phyloP scores from a whole-genome alignment of 2,888 invertebrate genomes.

The Leptopilina drosophilae region DNA sequence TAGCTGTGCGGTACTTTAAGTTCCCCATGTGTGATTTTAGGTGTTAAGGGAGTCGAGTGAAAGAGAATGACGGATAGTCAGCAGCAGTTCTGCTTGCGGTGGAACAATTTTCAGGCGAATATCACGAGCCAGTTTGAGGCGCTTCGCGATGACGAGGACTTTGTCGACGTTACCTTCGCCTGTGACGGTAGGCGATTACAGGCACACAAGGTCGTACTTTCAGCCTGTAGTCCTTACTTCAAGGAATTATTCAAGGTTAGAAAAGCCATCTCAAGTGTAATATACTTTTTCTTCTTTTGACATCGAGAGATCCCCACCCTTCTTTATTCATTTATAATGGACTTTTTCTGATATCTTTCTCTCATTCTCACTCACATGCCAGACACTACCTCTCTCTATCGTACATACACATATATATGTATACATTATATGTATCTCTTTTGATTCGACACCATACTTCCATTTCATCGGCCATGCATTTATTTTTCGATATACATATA shows the following conservation, averaged over 20 bases:
- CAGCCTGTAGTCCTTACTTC: slow-evolving; percentile 92
- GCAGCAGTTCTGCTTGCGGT: slow-evolving; percentile 93
- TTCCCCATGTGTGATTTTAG: slow-evolving; percentile 68
- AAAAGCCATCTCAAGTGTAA: slow-evolving; percentile 62
- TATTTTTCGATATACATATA: slow-evolving; percentile 49
- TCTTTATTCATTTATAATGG: slow-evolving; percentile 37
- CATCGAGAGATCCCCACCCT: slow-evolving; percentile 29
- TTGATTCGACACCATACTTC: slow-evolving; percentile 39
- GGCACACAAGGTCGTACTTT: slow-evolving; percentile 91
- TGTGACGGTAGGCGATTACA: slow-evolving; percentile 90
- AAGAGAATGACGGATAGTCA: slow-evolving; percentile 79
- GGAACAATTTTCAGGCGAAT: slow-evolving; percentile 94
- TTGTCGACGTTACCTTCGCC: slow-evolving; percentile 92
- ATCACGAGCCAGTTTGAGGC: slow-evolving; percentile 92
- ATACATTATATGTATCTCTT: slow-evolving; percentile 43
- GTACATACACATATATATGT: background rate
- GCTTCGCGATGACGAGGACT: slow-evolving; percentile 90
- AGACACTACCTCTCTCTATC: slow-evolving; percentile 48
- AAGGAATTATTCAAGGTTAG: slow-evolving; percentile 91
- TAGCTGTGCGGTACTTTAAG: slow-evolving; percentile 68
- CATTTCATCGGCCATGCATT: slow-evolving; percentile 49
- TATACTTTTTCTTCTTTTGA: slow-evolving; percentile 39
- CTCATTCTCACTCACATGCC: slow-evolving; percentile 47
- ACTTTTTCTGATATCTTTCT: slow-evolving; percentile 50
- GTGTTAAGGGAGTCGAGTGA: slow-evolving; percentile 69